Conservation (phyloP, 2,797 vertebrate genomes). For the Sarcophilus harrisii region DNA sequence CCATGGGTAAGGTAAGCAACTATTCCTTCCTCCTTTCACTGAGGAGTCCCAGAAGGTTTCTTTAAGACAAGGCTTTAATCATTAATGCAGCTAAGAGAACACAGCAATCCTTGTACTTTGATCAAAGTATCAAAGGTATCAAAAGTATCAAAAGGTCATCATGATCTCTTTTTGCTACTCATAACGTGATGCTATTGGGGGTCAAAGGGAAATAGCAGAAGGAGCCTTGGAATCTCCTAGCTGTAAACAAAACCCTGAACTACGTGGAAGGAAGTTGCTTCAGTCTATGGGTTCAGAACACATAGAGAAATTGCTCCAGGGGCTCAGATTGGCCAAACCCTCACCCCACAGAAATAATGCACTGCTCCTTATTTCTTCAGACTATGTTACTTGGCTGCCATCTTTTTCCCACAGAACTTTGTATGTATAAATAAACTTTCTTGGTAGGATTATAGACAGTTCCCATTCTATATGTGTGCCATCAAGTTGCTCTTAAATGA, state of each 20-base stretch:
- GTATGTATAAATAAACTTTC: not conserved
- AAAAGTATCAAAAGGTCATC: not conserved
- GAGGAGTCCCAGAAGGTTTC: not conserved
- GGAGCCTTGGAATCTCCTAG: not conserved
- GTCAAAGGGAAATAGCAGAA: not conserved
- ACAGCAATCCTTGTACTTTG: not conserved
- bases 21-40: not conserved
- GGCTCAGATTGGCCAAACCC: not conserved
- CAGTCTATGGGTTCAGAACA: not conserved
- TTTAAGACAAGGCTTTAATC: not conserved
- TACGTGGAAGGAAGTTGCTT: not conserved
- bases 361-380: not conserved
- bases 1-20: not conserved
- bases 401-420: not conserved
- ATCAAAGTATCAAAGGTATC: no score
- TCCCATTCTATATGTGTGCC: not conserved
- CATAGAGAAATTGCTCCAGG: not conserved
- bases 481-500: not conserved
- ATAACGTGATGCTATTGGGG: not conserved
- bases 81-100: not conserved
- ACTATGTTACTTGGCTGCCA: not conserved
- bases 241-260: not conserved
- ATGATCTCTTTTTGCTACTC: not conserved
- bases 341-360: not conserved
- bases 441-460: constrained; percentile 10